phyloP scores from a whole-genome alignment of 2,888 invertebrate species.

The Thereva nobilitata region DNA sequence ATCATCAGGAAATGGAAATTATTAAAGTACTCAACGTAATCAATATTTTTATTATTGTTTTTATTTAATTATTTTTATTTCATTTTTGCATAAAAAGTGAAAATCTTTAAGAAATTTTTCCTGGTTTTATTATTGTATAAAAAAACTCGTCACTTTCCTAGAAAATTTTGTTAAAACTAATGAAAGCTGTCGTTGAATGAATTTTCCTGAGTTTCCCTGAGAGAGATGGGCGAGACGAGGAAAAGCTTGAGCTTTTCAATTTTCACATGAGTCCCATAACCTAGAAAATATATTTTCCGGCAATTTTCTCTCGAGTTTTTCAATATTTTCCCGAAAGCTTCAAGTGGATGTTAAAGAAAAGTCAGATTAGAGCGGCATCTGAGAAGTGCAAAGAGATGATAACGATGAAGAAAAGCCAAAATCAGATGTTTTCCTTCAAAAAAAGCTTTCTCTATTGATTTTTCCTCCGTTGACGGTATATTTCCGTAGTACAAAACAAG shows the following conservation, averaged over 20 bases:
- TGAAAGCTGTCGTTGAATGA: conserved; percentile 18
- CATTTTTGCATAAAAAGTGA: conserved; percentile 2
- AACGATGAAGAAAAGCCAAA: not conserved
- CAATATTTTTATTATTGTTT: not conserved
- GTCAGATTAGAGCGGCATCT: conserved; percentile 1
- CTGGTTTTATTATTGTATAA: conserved; percentile 12
- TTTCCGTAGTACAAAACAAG: too few relatives aligned
- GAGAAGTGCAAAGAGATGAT: not conserved
- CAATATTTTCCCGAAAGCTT: conserved; percentile 5
- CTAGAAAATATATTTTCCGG: conserved; percentile 29
- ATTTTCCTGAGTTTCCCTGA: not conserved
- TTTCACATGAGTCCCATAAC: conserved; percentile 6
- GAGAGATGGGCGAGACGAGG: conserved; percentile 5
- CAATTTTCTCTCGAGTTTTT: conserved; percentile 15
- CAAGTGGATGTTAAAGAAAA: not conserved
- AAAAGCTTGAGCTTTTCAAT: conserved; percentile 11
- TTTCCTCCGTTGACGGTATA: too few relatives aligned
- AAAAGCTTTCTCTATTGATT: too few relatives aligned
- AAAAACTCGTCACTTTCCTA: conserved; percentile 32
- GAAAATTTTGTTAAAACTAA: conserved; percentile 23
- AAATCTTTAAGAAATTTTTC: conserved; percentile 8
- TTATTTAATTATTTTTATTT: conserved; percentile 6
- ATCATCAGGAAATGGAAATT: too few relatives aligned
- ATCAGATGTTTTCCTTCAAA: too few relatives aligned
- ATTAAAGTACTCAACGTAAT: too few relatives aligned